Conservation (phyloP, 2,888 invertebrate genomes). For the Zygogramma bicolorata region DNA sequence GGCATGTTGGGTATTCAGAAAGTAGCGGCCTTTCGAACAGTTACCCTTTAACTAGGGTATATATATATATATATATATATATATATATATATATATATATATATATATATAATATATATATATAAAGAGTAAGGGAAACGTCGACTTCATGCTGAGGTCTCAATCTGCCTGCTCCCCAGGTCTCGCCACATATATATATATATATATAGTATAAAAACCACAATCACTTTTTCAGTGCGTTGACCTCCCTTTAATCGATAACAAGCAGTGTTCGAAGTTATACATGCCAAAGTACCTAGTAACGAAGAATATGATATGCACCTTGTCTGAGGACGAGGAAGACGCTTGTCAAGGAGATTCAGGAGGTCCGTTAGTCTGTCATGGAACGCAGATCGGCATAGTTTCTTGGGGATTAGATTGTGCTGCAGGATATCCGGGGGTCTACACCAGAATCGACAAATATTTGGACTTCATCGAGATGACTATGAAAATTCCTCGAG, state of each 20-base stretch:
- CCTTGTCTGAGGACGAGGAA: conserved; percentile 73
- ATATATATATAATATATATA: no score
- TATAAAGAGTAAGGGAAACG: no score
- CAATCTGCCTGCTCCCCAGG: no score
- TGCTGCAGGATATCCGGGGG: conserved; percentile 73
- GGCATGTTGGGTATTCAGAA: no score
- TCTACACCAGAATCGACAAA: conserved; percentile 72
- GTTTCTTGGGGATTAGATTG: conserved; percentile 76
- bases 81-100: no score
- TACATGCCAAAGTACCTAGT: neutral
- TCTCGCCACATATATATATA: no score
- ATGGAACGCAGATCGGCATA: conserved; percentile 70
- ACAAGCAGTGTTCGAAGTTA: neutral
- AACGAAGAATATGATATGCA: conserved; percentile 75
- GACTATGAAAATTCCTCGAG: neutral
- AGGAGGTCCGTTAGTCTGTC: conserved; percentile 81
- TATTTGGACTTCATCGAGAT: conserved; percentile 67
- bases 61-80: no score
- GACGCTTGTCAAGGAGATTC: conserved; percentile 85
- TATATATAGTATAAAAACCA: no score
- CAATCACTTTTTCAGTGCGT: neutral
- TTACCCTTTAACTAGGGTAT: no score
- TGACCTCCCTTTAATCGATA: neutral
- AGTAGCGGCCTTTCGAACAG: no score
- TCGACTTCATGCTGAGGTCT: no score